phyloP scores from a whole-genome alignment of 2,113 vertebrate species.

The Edolisoma coerulescens region DNA sequence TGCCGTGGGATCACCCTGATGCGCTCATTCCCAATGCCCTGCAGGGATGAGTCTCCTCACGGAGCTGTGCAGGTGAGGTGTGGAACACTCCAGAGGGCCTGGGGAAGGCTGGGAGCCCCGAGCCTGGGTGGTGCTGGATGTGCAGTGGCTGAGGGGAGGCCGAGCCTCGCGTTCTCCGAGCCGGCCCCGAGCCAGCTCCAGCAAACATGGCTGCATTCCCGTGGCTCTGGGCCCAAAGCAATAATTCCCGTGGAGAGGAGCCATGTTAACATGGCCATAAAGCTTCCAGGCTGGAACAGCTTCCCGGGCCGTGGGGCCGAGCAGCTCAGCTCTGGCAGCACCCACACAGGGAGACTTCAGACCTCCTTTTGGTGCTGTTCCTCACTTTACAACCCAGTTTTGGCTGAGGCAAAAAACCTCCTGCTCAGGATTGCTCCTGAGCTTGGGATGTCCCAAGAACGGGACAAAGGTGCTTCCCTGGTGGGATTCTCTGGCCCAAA shows the following conservation, averaged over 20 bases:
- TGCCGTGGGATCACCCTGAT: background rate
- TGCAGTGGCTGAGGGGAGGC: background rate
- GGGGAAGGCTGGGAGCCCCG: background rate
- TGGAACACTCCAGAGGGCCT: too few species aligned
- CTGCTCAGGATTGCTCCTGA: background rate
- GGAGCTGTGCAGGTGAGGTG: background rate
- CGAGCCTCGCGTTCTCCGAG: background rate
- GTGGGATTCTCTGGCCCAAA: background rate
- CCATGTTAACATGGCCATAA: constrained; percentile 18
- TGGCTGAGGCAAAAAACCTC: background rate
- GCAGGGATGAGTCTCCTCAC: background rate
- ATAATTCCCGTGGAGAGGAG: constrained; percentile 13
- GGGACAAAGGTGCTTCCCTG: background rate
- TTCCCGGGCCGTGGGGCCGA: background rate
- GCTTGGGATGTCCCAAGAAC: background rate
- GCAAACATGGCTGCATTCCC: background rate
- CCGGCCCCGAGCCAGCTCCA: background rate
- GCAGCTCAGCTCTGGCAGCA: background rate
- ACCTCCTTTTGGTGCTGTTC: fast-evolving
- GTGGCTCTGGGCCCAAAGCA: constrained; percentile 11
- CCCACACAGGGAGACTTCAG: background rate
- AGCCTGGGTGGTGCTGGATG: background rate
- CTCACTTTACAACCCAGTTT: background rate
- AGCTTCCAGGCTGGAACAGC: constrained; percentile 32
- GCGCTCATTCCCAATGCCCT: background rate